Base-by-base conservation (phyloP, 92 coral and sea anemone genomes). In the Phenganax marumi region DNA sequence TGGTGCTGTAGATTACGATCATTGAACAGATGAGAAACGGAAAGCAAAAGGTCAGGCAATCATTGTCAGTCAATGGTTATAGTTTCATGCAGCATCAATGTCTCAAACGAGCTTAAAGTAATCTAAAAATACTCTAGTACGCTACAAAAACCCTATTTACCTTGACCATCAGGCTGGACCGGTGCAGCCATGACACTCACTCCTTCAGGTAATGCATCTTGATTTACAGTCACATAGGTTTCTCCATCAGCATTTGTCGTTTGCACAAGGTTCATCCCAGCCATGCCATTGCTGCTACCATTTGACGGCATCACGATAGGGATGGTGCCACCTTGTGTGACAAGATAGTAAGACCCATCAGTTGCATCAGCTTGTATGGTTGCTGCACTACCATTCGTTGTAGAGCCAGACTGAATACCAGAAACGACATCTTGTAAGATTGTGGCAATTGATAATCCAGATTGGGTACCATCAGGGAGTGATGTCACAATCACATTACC, bases 361-460 rank as follows among this genome's bases (percentile, higher is more conserved):
- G 85, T 93, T 19, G 99, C 91, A 53, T 96, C 99, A 64, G 97
- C 91, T 75, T 93, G 91, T 52, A 96, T 90, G 17, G 99, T 94
- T 0, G 99, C 99, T 50, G 97, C 88, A 17, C 97, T 97, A 50
- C 96, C 86, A 47, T 92, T 90, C 6, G 94, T 92, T 12, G 62
- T 52, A 52, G 81, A 76, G 3, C 81, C 81, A 43, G 73, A 39
- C 63, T 93, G 99, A 63, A 96, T 96, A 25, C 99, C 99, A 21
- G 99, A 92, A n/a, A 96, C 99, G 6, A 96, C 99, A 89, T 96
- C 99, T 75, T 95, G 97, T 33, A 92, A 92, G 58, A 96, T 91
- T 12, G 99, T 87, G 33, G 97, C 97, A n/a, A 96, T 84, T 8
- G 97, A 96, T 16, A 91, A 89, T 10, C 83, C 58, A 62, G 68